Base-by-base conservation (phyloP, 2,888 invertebrate species). In the Tenthredo livida region DNA sequence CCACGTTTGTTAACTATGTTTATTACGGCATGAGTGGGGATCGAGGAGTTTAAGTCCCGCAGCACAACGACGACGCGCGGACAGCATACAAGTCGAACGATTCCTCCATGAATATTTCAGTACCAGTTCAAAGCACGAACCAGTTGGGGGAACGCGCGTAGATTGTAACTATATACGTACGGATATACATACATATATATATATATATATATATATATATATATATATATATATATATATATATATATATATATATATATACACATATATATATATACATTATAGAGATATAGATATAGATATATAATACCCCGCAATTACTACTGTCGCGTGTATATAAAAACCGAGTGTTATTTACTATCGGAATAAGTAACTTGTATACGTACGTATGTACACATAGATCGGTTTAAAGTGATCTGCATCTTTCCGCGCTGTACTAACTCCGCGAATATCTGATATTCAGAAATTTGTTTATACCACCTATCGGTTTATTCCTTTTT, bases 61-160 rank as follows among this genome's bases (percentile, higher is more conserved):
- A 33, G 33, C 17, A 5, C n/a, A 9, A n/a, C 37, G 17, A 5
- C n/a, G 17, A n/a, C 37, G n/a, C 37, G 29, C 29, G 1, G 29
- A n/a, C 2, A 17, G 17, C n/a, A 12, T 77, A 80, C 37, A 40
- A 80, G 61, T 61, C 40, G 29, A 61, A n/a, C 61, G 80, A 80
- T 61, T 61, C 40, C 61, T 33, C 21, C 80, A 10, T 25, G 58
- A 80, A 58, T 58, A 40, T 61, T 50, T 80, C 61, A 80, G 80
- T 80, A 50, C 21, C 40, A 61, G 80, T 61, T 21, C 58, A n/a
- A 40, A 80, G 21, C 80, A 37, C 61, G 80, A 40, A 80, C 80
- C 21, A 37, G 80, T 80, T 80, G 80, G 80, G 58, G 58, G 80
- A n/a, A 61, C 80, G 40, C 80, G 37, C 33, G 54, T 54, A 61